Conservation (phyloP, 2,888 invertebrate species). For the Pachymerium ferrugineum region DNA sequence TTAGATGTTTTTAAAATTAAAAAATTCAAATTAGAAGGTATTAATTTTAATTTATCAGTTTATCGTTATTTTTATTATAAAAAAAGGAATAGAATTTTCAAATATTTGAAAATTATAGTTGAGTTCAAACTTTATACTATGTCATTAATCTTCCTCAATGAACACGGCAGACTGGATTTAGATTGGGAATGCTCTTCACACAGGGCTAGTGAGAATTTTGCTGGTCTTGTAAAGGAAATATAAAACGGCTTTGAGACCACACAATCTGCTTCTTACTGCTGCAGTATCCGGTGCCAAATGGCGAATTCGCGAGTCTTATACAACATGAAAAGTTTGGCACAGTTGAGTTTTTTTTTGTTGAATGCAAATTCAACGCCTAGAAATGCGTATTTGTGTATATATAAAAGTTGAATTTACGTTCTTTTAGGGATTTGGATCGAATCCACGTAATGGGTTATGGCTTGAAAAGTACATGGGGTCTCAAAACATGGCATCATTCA, state of each 20-base stretch:
- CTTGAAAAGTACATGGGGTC: background rate
- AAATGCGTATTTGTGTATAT: background rate
- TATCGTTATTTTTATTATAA: too few relatives aligned
- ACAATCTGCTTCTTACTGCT: slow-evolving; percentile 6
- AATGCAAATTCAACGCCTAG: too few relatives aligned
- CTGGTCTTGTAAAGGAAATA: slow-evolving; percentile 32
- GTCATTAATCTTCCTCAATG: slow-evolving; percentile 38
- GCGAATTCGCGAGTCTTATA: slow-evolving; percentile 28
- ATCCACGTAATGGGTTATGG: slow-evolving; percentile 29
- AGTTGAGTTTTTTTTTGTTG: slow-evolving; percentile 23
- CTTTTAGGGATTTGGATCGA: slow-evolving; percentile 9
- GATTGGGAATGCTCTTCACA: slow-evolving; percentile 46
- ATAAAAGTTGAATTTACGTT: background rate
- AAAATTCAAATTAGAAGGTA: too few relatives aligned
- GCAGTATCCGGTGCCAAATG: slow-evolving; percentile 23
- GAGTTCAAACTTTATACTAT: too few relatives aligned
- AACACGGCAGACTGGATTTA: slow-evolving; percentile 47
- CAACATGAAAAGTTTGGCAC: background rate
- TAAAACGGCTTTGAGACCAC: background rate
- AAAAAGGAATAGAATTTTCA: too few relatives aligned
- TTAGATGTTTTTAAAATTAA: too few relatives aligned
- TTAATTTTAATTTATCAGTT: too few relatives aligned
- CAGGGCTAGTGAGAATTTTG: slow-evolving; percentile 36
- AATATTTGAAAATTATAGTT: too few relatives aligned
- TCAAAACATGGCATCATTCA: background rate